These are phyloP conservation scores for Dipus sagitta DNA, from an alignment of 2,797 vertebrate species.

Conservation along the genomic window DNA sequence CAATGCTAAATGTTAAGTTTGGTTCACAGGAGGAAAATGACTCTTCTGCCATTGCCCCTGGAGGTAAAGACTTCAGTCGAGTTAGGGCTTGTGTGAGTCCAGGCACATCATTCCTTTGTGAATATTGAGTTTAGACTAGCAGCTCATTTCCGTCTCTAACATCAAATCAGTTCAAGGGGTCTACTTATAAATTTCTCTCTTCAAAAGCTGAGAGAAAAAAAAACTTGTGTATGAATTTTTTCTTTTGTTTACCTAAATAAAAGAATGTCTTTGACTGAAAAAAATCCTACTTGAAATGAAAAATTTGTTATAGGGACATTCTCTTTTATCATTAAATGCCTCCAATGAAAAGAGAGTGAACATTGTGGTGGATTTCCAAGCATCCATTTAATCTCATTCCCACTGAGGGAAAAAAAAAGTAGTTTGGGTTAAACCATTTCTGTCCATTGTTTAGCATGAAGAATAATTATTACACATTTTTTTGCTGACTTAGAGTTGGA, in stretches of 20 bases:
- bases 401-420: not conserved
- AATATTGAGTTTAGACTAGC: not conserved
- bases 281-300: conserved; percentile 7
- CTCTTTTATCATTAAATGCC: not conserved
- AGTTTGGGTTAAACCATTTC: not conserved
- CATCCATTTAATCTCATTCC: not conserved
- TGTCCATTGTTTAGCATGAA: not conserved
- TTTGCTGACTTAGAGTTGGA: not conserved
- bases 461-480: not conserved
- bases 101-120: not conserved
- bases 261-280: not conserved
- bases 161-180: conserved; percentile 29
- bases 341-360: not conserved
- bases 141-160: not conserved
- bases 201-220: conserved; percentile 29
- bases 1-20: conserved; percentile 27
- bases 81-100: not conserved
- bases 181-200: not conserved
- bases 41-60: not conserved
- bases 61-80: not conserved
- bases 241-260: not conserved
- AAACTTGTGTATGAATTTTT: not conserved
- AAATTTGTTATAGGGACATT: not conserved
- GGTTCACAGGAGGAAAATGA: not conserved
- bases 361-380: not conserved